Base-by-base conservation (phyloP, 2,888 invertebrate species). In the Eutolmus rufibarbis region DNA sequence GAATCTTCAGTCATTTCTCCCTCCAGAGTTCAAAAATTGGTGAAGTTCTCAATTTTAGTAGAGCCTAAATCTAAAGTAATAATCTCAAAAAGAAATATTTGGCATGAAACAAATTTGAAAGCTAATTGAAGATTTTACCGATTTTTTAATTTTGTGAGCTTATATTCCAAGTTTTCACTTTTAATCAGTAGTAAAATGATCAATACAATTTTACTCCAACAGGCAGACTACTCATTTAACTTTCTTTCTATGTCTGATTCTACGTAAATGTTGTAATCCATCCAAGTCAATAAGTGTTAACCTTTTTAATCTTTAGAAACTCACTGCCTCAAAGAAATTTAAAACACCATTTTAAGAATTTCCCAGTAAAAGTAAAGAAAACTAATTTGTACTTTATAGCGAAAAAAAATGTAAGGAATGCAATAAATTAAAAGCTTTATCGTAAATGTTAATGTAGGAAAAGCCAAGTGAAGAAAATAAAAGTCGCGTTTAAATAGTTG, bases 341-440 rank as follows among this genome's bases (percentile, higher is more conserved):
- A 46, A 46, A 78, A 78, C 78, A 78, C 78, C 46, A 78, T 23
- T 78, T 23, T 43, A 40, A 43, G 12, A 23, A 78, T 14, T 78
- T 78, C 46, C 23, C 2, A n/a, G 7, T 43, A 23, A 66, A 66
- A 28, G 0, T 66, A 66, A 5, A 46, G 12, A 16, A 19, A 66
- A 66, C 28, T 66, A 23, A 66, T 66, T 23, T 78, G 19, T 40
- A n/a, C 31, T 34, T 37, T 76, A 31, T 76, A 78, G 7, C 19
- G 31, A 37, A 77, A 77, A n/a, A 40, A 40, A 23, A 78, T 66
- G 23, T n/a, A 16, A 77, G 37, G 37, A 77, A 78, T 43, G 78
- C 78, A 78, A 78, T 78, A 78, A 78, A 78, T 78, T 37, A 23
- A 78, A 43, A 78, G 78, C 78, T 78, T 78, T 78, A 78, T 46